phyloP scores from a whole-genome alignment of 2,113 vertebrate species.

The Megaceryle torquata region DNA sequence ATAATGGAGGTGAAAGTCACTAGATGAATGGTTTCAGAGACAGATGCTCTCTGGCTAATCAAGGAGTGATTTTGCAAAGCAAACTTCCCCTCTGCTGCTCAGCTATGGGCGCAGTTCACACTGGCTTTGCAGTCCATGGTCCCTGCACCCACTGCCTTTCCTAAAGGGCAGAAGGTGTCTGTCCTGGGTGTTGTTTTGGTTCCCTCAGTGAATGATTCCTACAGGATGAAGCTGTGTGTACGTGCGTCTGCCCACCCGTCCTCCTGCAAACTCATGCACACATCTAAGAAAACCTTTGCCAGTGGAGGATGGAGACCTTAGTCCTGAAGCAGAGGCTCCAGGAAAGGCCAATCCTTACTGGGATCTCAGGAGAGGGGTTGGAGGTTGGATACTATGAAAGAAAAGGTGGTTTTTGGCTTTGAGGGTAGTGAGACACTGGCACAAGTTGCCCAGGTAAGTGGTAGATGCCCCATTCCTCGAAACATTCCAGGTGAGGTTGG shows the following conservation, averaged over 20 bases:
- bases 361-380: background rate
- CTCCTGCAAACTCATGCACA: background rate
- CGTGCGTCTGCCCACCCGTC: background rate
- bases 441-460: background rate
- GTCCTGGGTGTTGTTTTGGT: background rate
- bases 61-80: background rate
- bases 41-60: background rate
- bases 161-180: background rate
- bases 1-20: background rate
- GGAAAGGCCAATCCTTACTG: background rate
- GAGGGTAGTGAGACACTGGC: background rate
- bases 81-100: background rate
- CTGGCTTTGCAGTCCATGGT: background rate
- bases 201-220: background rate
- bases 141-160: background rate
- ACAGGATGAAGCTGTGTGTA: background rate
- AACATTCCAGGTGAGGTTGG: no score
- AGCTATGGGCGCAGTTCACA: fast-evolving
- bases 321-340: background rate
- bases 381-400: background rate
- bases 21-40: background rate
- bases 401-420: background rate
- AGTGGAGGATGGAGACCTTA: background rate
- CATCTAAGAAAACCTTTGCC: background rate
- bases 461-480: no score